phyloP scores from a whole-genome alignment of 2,113 vertebrate species.

The Oceanodroma tethys region DNA sequence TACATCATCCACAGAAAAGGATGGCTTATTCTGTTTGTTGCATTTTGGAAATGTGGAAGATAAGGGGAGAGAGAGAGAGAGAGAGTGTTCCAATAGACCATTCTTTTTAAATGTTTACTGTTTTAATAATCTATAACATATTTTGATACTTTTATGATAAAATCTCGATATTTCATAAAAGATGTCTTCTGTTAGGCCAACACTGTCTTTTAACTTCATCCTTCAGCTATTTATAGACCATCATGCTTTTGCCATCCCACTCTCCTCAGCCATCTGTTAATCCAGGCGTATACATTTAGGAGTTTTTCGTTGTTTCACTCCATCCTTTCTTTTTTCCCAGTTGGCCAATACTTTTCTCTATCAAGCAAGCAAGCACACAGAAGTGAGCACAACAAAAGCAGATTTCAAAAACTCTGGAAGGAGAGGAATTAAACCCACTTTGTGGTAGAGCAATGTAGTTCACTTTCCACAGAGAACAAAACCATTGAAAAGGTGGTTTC shows the following conservation, averaged over 20 bases:
- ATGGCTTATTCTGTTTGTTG: background rate
- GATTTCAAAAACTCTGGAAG: background rate
- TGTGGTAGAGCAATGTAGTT: background rate
- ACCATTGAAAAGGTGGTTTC: background rate
- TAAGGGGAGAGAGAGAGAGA: background rate
- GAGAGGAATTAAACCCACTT: background rate
- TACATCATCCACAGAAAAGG: background rate
- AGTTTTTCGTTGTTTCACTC: background rate
- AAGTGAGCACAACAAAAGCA: background rate
- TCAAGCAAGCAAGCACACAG: background rate
- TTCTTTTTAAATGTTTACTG: background rate
- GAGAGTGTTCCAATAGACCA: background rate
- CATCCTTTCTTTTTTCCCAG: background rate
- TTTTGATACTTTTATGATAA: background rate
- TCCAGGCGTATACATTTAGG: background rate
- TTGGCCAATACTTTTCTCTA: background rate
- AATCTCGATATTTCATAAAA: background rate
- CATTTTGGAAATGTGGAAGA: background rate
- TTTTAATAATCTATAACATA: background rate
- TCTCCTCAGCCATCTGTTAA: background rate
- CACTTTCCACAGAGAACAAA: background rate
- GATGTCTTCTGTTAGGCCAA: background rate
- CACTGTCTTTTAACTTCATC: background rate
- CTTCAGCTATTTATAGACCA: background rate
- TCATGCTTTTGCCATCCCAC: background rate